Base-by-base conservation (phyloP, 2,888 invertebrate genomes). In the Drosophila picticornis region DNA sequence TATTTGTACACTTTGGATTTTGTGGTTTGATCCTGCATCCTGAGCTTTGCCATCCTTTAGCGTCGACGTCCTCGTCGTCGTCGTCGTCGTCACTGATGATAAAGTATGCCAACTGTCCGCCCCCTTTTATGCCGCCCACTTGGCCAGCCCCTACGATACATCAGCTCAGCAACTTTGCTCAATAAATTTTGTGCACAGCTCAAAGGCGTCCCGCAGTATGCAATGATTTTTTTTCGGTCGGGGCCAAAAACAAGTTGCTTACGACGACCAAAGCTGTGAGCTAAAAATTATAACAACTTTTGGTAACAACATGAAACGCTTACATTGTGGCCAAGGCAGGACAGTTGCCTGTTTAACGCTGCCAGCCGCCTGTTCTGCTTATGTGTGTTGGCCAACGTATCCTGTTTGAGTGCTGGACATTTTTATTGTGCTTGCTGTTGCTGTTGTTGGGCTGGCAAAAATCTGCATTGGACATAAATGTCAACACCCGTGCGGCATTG, bases 1-100 rank as follows among this genome's bases (percentile, higher is more conserved):
- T 88, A 83, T 90, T 88, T 88, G 80, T 89, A 78, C 88, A 83
- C 87, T 87, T 87, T 86, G 85, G 85, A 91, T 91, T 91, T 91
- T 91, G 91, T 87, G 88, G 89, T 90, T 90, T 90, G 91, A 90
- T 90, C 90, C 90, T 90, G 89, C 91, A 91, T 90, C 90, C 88
- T 72, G 65, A 60, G 73, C 79, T 79, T 76, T 82, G 82, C 76
- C 70, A 77, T 77, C 84, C 87, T 75, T 86, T 84, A 81, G 72
- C 71, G 72, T 76, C 89, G 69, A 57, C 77, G 82, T 66, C 72
- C 80, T 40, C 63, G 72, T 58, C 66, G 64, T 51, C 74, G 38
- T 48, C 58, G 70, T 36, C 62, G 69, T 62, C 83, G 73, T 76
- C 81, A 78, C 86, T 77, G 84, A 91, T 89, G 90, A 91, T 91